phyloP scores from a whole-genome alignment of 2,888 invertebrate species.

The Cabera pusaria region DNA sequence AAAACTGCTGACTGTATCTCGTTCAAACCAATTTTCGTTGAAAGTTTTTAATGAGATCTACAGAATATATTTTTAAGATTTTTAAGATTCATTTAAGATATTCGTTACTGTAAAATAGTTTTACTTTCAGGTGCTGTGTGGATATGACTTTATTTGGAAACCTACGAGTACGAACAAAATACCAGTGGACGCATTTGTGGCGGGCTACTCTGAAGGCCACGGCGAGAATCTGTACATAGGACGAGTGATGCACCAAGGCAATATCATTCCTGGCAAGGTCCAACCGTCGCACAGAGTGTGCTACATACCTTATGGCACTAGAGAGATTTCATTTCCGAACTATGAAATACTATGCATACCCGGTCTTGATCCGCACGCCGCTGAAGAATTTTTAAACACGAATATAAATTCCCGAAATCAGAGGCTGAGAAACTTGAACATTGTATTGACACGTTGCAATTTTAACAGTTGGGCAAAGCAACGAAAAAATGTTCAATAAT shows the following conservation, averaged over 20 bases:
- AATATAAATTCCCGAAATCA: no score
- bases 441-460: no score
- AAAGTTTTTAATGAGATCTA: no score
- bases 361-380: slow-evolving; percentile 30
- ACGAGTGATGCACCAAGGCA: slow-evolving; percentile 87
- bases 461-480: no score
- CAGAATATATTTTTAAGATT: no score
- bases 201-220: slow-evolving; percentile 78
- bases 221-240: slow-evolving; percentile 84
- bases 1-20: no score
- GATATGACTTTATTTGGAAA: slow-evolving; percentile 77
- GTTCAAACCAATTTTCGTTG: no score
- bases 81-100: no score
- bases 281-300: slow-evolving; percentile 86
- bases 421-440: no score
- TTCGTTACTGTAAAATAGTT: no score
- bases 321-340: slow-evolving; percentile 40
- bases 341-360: slow-evolving; percentile 54
- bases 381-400: slow-evolving; percentile 6
- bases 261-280: slow-evolving; percentile 91
- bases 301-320: slow-evolving; percentile 85
- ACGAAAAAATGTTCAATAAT: no score
- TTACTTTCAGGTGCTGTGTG: slow-evolving; percentile 61
- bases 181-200: slow-evolving; percentile 87
- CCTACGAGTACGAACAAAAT: slow-evolving; percentile 80